Conservation (phyloP, 1,140 invertebrate species). For the Drosophila carrolli region DNA sequence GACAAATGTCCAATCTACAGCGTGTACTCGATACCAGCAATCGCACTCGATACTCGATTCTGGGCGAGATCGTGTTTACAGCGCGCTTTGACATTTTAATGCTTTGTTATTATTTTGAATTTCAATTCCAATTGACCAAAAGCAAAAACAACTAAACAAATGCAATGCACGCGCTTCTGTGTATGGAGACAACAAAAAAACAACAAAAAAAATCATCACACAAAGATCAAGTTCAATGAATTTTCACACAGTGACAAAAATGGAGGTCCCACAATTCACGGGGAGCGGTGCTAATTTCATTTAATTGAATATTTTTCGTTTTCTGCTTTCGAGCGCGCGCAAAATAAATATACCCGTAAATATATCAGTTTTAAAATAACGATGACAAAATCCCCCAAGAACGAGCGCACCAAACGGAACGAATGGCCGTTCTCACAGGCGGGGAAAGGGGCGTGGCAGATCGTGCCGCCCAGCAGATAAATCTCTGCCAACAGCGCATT, state of each 20-base stretch:
- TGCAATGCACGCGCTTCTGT: conserved; percentile 56
- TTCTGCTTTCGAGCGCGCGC: conserved; percentile 33
- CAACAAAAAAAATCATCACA: conserved; percentile 12
- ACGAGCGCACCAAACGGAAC: conserved; percentile 50
- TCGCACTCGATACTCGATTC: conserved; percentile 26
- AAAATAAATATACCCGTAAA: conserved; percentile 35
- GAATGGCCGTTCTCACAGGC: conserved; percentile 5
- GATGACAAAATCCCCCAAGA: conserved; percentile 79
- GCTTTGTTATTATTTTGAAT: conserved; percentile 69
- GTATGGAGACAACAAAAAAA: conserved; percentile 1
- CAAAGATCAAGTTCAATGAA: conserved; percentile 81
- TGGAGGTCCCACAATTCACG: conserved; percentile 1
- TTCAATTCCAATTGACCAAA: conserved; percentile 50
- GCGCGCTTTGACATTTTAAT: conserved; percentile 60
- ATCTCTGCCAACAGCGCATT: conserved; percentile 24
- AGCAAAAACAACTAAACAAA: conserved; percentile 22
- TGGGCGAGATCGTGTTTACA: conserved; percentile 57
- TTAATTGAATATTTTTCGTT: conserved; percentile 74
- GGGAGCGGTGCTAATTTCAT: conserved; percentile 39
- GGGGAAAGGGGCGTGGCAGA: conserved; percentile 26
- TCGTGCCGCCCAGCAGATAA: conserved; percentile 35
- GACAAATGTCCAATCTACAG: conserved; percentile 58
- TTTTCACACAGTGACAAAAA: conserved; percentile 60
- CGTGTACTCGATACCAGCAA: conserved; percentile 41
- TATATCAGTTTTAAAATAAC: conserved; percentile 82